Base-by-base conservation (phyloP, 2,113 vertebrate genomes). In the Microcebus lehilahytsara region DNA sequence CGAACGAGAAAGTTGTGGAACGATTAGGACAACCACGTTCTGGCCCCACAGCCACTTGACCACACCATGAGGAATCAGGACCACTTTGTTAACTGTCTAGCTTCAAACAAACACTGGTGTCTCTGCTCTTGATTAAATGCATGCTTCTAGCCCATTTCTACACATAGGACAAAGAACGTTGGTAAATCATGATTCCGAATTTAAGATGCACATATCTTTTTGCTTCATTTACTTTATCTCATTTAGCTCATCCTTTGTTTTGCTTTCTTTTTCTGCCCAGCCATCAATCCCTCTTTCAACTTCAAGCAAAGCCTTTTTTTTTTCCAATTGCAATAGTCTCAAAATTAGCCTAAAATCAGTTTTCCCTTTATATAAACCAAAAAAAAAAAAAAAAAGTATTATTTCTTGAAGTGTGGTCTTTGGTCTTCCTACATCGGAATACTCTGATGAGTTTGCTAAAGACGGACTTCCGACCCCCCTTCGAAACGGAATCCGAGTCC, bases 271-370 rank as follows among this genome's bases (percentile, higher is more conserved):
- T 78, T 75, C 37, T 93, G 30, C 20, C 62, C 5, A 66, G 25
- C 27, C 42, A 74, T 93, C 1, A 49, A 69, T 60, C 51, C 0
- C 4, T 66, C 56, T 49, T 81, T 87, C 46, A 80, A 46, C 60
- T 91, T 93, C 8, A 91, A 88, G 72, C 30, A 87, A 92, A 91
- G 17, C 16, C 56, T 75, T 9, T n/a, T 96, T 91, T 93, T 62
- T 12, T 5, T 9, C 23, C 93, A 30, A 11, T 53, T 91, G 17
- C 32, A 67, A 94, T 11, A 42, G 19, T 64, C 42, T 89, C 60
- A 92, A 86, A 34, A 77, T 58, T 12, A 77, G 19, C 5, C 17
- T 58, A 75, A 49, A 60, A 32, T 71, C 20, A 46, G 60, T 49
- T 85, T 94, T 86, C 46, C 42, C 40, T 78, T 60, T 79, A 30